phyloP scores from a whole-genome alignment of 2,797 vertebrate species.

The Molossus molossus region DNA sequence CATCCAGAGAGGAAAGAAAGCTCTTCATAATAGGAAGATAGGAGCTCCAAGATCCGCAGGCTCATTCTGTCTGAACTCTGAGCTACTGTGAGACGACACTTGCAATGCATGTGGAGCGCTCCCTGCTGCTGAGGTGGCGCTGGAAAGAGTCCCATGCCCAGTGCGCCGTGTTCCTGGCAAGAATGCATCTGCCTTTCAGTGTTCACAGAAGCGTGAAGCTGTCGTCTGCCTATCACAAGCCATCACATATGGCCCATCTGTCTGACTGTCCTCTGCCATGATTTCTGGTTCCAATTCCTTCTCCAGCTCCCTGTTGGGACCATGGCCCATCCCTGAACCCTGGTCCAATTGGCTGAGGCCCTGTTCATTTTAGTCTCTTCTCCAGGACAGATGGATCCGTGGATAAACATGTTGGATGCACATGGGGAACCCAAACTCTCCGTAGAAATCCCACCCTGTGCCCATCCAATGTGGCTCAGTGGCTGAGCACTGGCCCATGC shows the following conservation, averaged over 20 bases:
- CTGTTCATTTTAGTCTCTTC: neutral
- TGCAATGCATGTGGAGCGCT: neutral
- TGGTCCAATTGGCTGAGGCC: neutral
- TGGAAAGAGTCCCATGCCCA: neutral
- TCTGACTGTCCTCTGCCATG: neutral
- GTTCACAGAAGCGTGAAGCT: neutral
- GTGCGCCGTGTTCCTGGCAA: neutral
- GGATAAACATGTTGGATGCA: neutral
- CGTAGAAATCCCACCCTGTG: neutral
- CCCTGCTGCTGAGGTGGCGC: neutral
- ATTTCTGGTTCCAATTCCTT: neutral
- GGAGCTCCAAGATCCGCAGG: neutral
- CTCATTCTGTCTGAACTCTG: neutral
- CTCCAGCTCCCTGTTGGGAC: neutral
- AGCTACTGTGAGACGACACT: neutral
- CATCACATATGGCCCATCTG: neutral
- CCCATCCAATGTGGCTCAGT: too few relatives aligned
- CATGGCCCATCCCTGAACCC: neutral
- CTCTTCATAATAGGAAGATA: neutral
- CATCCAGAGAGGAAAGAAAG: conserved; percentile 11
- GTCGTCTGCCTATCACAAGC: neutral
- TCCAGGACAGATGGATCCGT: conserved; percentile 9
- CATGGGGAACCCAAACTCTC: neutral
- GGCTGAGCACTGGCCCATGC: too few relatives aligned
- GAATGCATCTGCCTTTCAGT: neutral